These are phyloP conservation scores for Nebria brevicollis DNA, from an alignment of 2,888 invertebrate species.

Conservation along the genomic window DNA sequence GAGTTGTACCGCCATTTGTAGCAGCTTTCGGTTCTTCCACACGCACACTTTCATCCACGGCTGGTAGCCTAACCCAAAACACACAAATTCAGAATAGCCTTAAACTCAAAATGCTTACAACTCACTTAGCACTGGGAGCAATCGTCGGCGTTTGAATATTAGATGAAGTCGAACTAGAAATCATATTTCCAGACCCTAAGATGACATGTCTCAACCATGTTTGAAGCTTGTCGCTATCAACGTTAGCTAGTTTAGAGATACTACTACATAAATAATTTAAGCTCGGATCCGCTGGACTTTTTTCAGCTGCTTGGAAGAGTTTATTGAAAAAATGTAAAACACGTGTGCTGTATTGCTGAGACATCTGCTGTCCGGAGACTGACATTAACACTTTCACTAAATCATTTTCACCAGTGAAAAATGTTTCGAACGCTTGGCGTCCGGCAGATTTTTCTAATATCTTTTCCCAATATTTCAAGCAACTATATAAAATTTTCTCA, in stretches of 20 bases:
- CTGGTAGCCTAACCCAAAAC: conserved; percentile 35
- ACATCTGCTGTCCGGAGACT: conserved; percentile 78
- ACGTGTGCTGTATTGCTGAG: conserved; percentile 77
- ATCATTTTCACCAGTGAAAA: conserved; percentile 78
- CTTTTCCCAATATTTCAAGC: conserved; percentile 87
- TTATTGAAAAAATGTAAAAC: conserved; percentile 85
- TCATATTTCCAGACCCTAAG: conserved; percentile 66
- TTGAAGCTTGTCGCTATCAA: conserved; percentile 73
- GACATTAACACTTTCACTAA: conserved; percentile 83
- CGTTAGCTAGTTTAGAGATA: conserved; percentile 72
- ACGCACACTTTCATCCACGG: conserved; percentile 41
- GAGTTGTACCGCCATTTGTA: conserved; percentile 43
- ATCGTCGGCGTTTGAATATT: conserved; percentile 67
- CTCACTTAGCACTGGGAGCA: conserved; percentile 54
- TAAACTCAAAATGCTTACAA: conserved; percentile 2
- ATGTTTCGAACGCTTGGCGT: conserved; percentile 82
- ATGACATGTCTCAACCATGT: conserved; percentile 74
- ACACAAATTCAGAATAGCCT: neutral
- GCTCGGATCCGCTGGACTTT: conserved; percentile 70
- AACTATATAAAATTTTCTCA: conserved; percentile 72
- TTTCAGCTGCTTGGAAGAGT: conserved; percentile 73
- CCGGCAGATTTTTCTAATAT: conserved; percentile 85
- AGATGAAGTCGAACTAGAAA: conserved; percentile 63
- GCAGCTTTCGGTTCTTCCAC: conserved; percentile 48
- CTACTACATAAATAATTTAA: conserved; percentile 75